Conservation (phyloP, 1,140 invertebrate species). For the Philopotamus ludificatus region DNA sequence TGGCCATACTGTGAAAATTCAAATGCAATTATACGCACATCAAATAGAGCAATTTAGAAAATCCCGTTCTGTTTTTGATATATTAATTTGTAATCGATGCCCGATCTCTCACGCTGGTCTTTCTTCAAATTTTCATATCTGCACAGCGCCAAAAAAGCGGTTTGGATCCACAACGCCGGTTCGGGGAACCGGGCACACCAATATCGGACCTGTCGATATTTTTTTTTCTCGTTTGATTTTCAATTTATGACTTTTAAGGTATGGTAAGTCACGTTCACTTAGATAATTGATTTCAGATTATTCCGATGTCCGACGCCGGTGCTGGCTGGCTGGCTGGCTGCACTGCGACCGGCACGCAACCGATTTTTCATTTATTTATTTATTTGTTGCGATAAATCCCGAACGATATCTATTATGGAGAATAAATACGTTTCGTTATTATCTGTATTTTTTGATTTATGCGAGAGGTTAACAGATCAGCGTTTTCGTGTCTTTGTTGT, state of each 20-base stretch:
- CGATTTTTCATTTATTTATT: constrained; percentile 16
- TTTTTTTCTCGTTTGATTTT: constrained; percentile 36
- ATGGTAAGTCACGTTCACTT: constrained; percentile 41
- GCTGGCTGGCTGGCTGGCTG: neutral
- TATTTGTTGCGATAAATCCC: constrained; percentile 12
- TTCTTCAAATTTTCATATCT: no score
- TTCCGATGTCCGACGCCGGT: constrained; percentile 3
- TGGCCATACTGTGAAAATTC: no score
- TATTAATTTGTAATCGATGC: neutral
- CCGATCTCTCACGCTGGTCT: neutral
- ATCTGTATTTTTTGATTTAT: constrained; percentile 40
- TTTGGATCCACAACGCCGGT: neutral
- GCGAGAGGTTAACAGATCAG: constrained; percentile 33
- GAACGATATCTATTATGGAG: constrained; percentile 37
- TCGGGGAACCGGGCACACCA: neutral
- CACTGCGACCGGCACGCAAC: neutral
- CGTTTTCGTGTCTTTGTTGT: constrained; percentile 29
- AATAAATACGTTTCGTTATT: constrained; percentile 38
- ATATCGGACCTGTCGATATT: constrained; percentile 15
- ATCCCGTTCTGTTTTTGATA: neutral
- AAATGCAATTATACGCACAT: no score
- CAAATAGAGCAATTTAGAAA: no score
- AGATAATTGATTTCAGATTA: constrained; percentile 43
- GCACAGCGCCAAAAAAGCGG: no score
- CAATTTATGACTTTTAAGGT: constrained; percentile 43